These are phyloP conservation scores for Anguilla rostrata DNA, from an alignment of 2,113 vertebrate species.

Conservation along the genomic window DNA sequence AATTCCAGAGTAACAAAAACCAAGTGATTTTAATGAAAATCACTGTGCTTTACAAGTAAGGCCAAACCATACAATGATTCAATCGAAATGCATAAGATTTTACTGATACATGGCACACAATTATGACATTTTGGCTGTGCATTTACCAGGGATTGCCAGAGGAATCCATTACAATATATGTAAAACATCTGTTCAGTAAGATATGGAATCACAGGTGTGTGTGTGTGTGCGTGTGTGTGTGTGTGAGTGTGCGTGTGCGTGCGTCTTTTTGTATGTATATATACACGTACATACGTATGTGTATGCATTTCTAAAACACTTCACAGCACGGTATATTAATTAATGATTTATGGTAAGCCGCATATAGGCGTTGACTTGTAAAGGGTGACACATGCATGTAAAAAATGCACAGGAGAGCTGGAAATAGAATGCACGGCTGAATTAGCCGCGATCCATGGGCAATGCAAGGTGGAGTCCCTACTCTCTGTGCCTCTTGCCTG, in stretches of 20 bases:
- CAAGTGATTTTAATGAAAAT: neutral
- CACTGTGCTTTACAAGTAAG: neutral
- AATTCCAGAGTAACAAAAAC: neutral
- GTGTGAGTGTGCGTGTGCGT: neutral
- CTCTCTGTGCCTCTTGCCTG: neutral
- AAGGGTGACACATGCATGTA: neutral
- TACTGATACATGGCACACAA: neutral
- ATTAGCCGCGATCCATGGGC: neutral
- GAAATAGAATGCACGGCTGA: neutral
- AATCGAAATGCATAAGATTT: conserved; percentile 18
- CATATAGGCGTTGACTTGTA: neutral
- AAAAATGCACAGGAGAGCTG: neutral
- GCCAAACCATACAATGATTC: neutral
- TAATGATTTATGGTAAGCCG: neutral
- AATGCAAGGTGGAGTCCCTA: neutral
- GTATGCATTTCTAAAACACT: neutral
- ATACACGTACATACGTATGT: no score
- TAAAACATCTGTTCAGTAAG: neutral
- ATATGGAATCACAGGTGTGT: neutral
- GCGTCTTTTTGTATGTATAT: no score
- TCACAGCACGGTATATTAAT: neutral
- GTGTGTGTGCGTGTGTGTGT: neutral
- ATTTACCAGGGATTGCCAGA: neutral
- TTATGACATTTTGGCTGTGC: neutral
- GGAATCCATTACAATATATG: neutral